Base-by-base conservation (phyloP, 2,797 vertebrate genomes). In the Otus scops region DNA sequence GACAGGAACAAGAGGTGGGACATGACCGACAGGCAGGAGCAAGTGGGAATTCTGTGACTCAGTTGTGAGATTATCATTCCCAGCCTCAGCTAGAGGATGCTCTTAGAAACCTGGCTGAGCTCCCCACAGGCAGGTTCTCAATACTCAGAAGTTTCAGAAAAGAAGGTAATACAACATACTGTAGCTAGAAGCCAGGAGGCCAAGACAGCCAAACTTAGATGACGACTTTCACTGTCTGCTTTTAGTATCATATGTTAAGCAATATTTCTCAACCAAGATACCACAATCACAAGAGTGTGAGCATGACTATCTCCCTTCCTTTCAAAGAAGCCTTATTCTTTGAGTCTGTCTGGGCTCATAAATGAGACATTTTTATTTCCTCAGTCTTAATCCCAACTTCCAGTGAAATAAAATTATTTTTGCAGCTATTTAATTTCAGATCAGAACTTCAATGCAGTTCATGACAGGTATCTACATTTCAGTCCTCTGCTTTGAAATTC, bases 21-120 rank as follows among this genome's bases (percentile, higher is more conserved):
- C 36, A 45, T 34, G 61, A 23, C 9, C 0, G 1, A 32, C 1
- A 0, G 48, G 50, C 54, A 59, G 69, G n/a, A 56, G 47, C 19
- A 22, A 19, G 19, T 6, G 76, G 71, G 82, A 82, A 73, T 59
- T 64, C 59, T 43, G 54, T 3, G 1, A 10, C 75, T 69, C 3
- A 1, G 34, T 4, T 50, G 34, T 0, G 3, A 48, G 26, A n/a
- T 45, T 22, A 51, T 9, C 0, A 0, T 36, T 71, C 28, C 64
- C 0, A 0, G 61, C 32, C 68, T 38, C 59, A 38, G 38, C 13
- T 20, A 20, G 39, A 22, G 43, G 43, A 74, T 54, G 43, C 16
- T 10, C 80, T 24, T 1, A 2, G 63, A 50, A 43, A 45, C 27
- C 17, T 4, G 38, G 73, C 41, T 86, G 38, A 87, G 82, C 41